A percentile compares a stretch with the other conserved stretches of the same genome.
Evolutionary conservation across 2,797 vertebrate species (phyloP).

Genomic region (Uromys caudimaculatus): DNA sequence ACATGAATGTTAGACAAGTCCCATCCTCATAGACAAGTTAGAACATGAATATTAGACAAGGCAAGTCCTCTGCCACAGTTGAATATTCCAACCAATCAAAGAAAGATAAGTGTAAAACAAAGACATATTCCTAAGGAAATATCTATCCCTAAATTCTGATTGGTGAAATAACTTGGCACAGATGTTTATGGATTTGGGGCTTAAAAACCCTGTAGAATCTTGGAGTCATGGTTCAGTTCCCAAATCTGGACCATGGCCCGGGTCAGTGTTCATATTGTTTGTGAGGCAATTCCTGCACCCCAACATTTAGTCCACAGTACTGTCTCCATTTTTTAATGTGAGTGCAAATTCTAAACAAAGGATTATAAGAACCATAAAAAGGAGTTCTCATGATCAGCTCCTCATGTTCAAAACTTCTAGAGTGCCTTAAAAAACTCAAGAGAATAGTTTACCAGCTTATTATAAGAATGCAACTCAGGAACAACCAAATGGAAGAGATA

Average conservation of each 20-base stretch:
- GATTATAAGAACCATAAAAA: background rate
- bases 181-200: background rate
- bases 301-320: background rate
- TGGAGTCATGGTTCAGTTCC: background rate
- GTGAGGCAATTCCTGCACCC: background rate
- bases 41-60: background rate
- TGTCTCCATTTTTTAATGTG: background rate
- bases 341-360: background rate
- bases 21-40: background rate
- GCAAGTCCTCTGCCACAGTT: background rate
- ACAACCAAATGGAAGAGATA: background rate
- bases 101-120: background rate
- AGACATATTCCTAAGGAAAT: background rate
- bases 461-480: background rate
- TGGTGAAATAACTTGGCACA: background rate
- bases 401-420: background rate
- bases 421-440: background rate
- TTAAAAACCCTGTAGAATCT: background rate
- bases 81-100: background rate
- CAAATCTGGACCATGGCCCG: background rate
- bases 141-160: background rate
- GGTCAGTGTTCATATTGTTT: background rate
- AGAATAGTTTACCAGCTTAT: background rate
- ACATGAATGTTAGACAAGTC: background rate
- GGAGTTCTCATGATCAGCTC: background rate